Evolutionary conservation across 1,140 invertebrate genomes (phyloP), one percentile per base, ranked within the genome.

Genomic region (Araneus ventricosus): DNA sequence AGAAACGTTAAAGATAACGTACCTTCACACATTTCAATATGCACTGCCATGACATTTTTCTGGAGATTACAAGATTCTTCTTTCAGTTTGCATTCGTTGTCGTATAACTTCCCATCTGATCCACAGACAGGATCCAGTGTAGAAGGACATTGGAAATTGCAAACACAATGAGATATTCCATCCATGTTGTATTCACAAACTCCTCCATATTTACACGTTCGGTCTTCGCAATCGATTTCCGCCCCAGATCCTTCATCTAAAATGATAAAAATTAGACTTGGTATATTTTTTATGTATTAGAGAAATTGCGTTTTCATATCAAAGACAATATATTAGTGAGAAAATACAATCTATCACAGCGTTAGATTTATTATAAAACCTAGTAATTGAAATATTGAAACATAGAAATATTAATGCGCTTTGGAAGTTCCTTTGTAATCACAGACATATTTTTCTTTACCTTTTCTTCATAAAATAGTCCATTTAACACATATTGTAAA

Each of bases 1-100:
- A 52, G 17, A 52, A 14, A 8, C 0, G 41, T 6, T 0, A 45
- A 8, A 45, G 4, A 45, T 8, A 45, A 67, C 27, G 4, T 97
- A 97, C 95, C 97, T 98, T 98, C 97, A 95, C 98, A 98, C 84
- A 98, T 98, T 75, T 94, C 90, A 39, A 94, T 95, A 2, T 97
- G 97, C 93, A 97, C 96, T 70, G 97, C 96, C 94, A 97, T 96
- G 34, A 99, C 96, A 94, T 98, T 97, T 90, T 97, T 97, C 95
- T 98, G 97, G 93, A 97, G 96, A 93, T 97, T 97, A 95, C 98
- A 99, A 6, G 97, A 97, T 94, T 98, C 97, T 96, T 97, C 97
- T 95, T 97, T 97, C 97, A 99, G 98, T n/a, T 97, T 97, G 95
- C 98, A 99, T 93, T 97, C 96, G 94, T 97, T 98, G 4, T 97